A percentile compares a stretch with the other conserved stretches of the same genome.
Conservation (phyloP, 1,140 invertebrate genomes). For the Aphis gossypii region DNA sequence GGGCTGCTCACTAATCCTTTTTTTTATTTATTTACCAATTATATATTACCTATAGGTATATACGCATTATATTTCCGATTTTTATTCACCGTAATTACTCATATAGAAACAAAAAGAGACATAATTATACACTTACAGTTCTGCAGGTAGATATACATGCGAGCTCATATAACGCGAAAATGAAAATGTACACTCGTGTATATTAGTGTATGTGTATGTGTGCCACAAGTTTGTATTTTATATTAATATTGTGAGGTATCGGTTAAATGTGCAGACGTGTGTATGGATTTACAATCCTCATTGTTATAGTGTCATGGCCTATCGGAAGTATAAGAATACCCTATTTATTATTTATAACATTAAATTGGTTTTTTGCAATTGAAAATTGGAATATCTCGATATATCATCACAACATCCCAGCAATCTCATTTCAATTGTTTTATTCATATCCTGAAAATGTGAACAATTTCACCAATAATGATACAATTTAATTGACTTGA, state of each 20-base stretch:
- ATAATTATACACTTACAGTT: background rate
- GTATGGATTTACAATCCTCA: background rate
- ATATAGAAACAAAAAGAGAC: background rate
- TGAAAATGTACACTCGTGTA: background rate
- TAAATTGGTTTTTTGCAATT: too few species aligned
- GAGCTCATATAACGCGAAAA: background rate
- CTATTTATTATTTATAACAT: too few species aligned
- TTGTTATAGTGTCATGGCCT: background rate
- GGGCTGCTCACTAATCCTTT: background rate
- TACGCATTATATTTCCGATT: background rate
- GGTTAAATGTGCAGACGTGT: background rate
- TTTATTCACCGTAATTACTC: conserved; percentile 19
- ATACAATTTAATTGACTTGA: too few species aligned
- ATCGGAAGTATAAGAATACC: background rate
- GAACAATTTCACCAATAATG: background rate
- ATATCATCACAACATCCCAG: background rate
- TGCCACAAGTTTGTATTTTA: background rate
- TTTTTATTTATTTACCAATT: conserved; percentile 35
- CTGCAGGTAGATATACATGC: background rate
- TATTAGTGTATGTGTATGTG: too few species aligned
- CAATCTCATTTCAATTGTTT: background rate
- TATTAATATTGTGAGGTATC: background rate
- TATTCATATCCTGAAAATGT: background rate
- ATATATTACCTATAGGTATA: background rate
- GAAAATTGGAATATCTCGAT: background rate